Percentiles rank a stretch among this genome's conserved stretches.
These are phyloP conservation scores for Crossaster papposus DNA, from an alignment of 53 echinoderm and acorn worm species.

Conservation along the genomic window DNA sequence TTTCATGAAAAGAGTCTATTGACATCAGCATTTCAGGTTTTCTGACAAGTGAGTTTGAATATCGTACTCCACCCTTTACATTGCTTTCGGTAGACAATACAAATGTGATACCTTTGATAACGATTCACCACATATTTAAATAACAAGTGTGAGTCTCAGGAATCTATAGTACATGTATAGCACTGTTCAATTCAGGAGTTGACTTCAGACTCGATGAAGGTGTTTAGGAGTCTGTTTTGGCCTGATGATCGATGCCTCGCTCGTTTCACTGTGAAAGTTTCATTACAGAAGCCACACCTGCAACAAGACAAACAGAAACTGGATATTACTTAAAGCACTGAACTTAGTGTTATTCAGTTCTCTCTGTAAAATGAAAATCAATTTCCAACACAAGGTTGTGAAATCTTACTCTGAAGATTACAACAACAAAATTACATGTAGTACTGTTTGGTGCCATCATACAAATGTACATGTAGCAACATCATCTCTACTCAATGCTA, in stretches of 20 bases:
- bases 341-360: background rate
- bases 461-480: no score
- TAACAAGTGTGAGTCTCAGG: background rate
- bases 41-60: no score
- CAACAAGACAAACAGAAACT: background rate
- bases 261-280: conserved; percentile 49
- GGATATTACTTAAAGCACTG: background rate
- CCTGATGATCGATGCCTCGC: background rate
- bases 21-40: no score
- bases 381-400: no score
- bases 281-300: conserved; percentile 55
- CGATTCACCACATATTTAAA: background rate
- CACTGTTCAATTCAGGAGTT: background rate
- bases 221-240: background rate
- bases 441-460: no score
- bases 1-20: no score
- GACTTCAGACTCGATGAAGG: background rate
- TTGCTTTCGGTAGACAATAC: no score
- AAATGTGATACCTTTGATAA: background rate
- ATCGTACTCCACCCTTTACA: no score
- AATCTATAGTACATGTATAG: background rate
- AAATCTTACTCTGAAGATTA: no score
- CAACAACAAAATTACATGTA: no score
- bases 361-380: no score
- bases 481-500: no score